A percentile compares a stretch with the other conserved stretches of the same genome.
phyloP scores from a whole-genome alignment of 2,888 invertebrate species.

The Callimorpha dominula region DNA sequence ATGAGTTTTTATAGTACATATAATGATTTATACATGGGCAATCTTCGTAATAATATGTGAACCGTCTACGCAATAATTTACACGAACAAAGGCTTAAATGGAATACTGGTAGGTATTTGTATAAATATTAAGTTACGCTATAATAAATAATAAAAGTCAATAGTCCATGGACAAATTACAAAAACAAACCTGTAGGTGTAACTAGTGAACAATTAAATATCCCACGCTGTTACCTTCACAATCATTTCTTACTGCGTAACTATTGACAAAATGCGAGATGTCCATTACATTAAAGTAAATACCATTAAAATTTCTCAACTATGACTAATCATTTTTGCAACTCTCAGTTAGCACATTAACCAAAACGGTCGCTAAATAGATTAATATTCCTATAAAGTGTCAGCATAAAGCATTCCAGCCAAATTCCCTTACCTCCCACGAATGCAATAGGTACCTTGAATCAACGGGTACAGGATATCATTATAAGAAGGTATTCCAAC shows the following conservation, averaged over 20 bases:
- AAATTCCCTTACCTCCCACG: constrained; percentile 25
- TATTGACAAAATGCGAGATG: constrained; percentile 23
- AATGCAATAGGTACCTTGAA: constrained; percentile 11
- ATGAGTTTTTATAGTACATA: too few species aligned
- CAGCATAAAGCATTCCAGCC: constrained; percentile 29
- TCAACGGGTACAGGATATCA: constrained; percentile 12
- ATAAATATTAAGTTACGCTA: background rate
- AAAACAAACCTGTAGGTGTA: constrained; percentile 2
- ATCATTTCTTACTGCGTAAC: constrained; percentile 21
- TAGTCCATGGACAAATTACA: background rate
- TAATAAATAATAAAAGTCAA: background rate
- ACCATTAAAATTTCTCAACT: constrained; percentile 34
- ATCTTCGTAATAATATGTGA: background rate
- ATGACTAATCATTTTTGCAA: constrained; percentile 12
- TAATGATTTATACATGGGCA: background rate
- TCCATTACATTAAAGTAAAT: constrained; percentile 35
- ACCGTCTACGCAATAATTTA: background rate
- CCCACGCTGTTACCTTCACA: background rate
- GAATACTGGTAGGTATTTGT: background rate
- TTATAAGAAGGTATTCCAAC: constrained; percentile 28
- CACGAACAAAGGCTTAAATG: background rate
- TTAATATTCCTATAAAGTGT: constrained; percentile 22
- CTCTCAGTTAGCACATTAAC: constrained; percentile 21
- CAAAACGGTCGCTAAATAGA: constrained; percentile 11
- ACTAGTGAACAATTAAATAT: background rate